A percentile compares a stretch with the other conserved stretches of the same genome.
phyloP scores from a whole-genome alignment of 2,888 invertebrate species.

The Mythimna impura region DNA sequence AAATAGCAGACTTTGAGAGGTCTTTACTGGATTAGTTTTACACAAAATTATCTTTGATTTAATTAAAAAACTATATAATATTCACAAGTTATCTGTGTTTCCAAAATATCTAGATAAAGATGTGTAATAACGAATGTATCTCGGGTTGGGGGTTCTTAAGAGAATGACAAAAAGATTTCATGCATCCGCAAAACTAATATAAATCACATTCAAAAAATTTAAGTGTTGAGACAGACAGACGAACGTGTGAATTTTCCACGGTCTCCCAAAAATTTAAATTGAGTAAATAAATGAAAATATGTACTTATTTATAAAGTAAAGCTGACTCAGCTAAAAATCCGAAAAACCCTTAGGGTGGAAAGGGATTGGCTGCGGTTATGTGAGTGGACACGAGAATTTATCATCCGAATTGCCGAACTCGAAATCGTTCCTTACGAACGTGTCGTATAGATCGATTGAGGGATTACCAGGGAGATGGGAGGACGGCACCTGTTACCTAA shows the following conservation, averaged over 20 bases:
- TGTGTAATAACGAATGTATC: too few species aligned
- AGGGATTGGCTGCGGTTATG: conserved; percentile 22
- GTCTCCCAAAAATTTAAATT: neutral
- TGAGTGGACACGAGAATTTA: conserved; percentile 32
- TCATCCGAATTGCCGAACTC: conserved; percentile 27
- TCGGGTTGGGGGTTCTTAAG: too few species aligned
- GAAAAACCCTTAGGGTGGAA: conserved; percentile 20
- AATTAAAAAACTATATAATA: too few species aligned
- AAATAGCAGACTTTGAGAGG: too few species aligned
- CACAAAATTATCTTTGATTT: too few species aligned
- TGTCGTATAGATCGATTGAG: conserved; percentile 31
- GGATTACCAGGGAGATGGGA: conserved; percentile 35
- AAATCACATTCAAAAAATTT: neutral
- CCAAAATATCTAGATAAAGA: too few species aligned
- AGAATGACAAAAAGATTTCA: neutral
- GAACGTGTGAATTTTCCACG: neutral
- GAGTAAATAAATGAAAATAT: conserved; percentile 17
- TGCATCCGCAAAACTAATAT: neutral
- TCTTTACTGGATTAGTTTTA: too few species aligned
- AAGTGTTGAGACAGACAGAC: neutral
- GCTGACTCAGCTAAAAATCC: conserved; percentile 34
- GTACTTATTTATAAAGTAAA: conserved; percentile 7
- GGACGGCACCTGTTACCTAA: conserved; percentile 49
- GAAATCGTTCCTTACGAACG: conserved; percentile 8
- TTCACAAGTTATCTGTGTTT: too few species aligned